phyloP scores from a whole-genome alignment of 2,888 invertebrate genomes.

The Gastrophysa polygoni region DNA sequence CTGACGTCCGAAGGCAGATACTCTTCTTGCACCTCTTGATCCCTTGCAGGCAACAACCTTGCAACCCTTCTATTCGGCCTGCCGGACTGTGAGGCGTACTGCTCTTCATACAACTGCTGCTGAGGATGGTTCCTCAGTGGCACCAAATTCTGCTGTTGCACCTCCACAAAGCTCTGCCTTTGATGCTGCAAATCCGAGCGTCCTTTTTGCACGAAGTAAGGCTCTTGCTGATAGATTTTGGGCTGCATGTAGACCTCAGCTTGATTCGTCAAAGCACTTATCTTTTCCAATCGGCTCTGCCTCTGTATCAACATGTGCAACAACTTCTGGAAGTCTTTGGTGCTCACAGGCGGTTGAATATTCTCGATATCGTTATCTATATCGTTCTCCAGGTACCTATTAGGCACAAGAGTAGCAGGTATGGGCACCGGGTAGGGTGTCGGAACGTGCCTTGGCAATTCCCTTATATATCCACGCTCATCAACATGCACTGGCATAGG shows the following conservation, averaged over 20 bases:
- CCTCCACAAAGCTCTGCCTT: conserved; percentile 22
- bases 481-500: conserved; percentile 56
- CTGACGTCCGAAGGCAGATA: conserved; percentile 72
- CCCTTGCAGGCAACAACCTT: conserved; percentile 41
- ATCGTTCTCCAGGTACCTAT: conserved; percentile 36
- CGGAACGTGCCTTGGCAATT: conserved; percentile 44
- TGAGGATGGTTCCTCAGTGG: conserved; percentile 30
- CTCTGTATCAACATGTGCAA: conserved; percentile 69
- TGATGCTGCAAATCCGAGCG: conserved; percentile 23
- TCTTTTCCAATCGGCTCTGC: conserved; percentile 65
- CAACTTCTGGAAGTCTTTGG: conserved; percentile 71
- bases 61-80: conserved; percentile 51
- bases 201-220: conserved; percentile 39
- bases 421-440: conserved; percentile 46
- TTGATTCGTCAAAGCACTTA: conserved; percentile 58
- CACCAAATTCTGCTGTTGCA: conserved; percentile 29
- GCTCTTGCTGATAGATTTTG: conserved; percentile 23
- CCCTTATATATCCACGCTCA: conserved; percentile 53
- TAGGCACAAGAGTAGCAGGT: conserved; percentile 39
- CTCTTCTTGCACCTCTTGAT: conserved; percentile 58
- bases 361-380: conserved; percentile 62
- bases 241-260: conserved; percentile 30
- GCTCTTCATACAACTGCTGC: conserved; percentile 33
- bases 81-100: conserved; percentile 45
- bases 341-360: conserved; percentile 72